These are phyloP conservation scores for Cactoblastis cactorum DNA, from an alignment of 2,888 invertebrate genomes.

Conservation along the genomic window DNA sequence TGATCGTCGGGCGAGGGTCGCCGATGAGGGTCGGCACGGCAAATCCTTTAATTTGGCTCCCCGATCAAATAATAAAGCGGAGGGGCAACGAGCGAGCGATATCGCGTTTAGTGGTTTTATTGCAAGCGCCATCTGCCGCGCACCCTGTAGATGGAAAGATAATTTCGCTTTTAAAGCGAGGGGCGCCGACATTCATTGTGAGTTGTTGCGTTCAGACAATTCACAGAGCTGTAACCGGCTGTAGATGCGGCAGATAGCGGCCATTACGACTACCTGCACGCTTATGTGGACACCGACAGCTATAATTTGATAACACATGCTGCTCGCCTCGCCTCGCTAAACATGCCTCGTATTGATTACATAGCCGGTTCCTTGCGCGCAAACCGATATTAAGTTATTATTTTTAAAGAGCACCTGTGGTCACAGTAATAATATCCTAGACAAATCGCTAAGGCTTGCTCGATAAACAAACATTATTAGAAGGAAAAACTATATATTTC, in stretches of 20 bases:
- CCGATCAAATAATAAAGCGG: constrained; percentile 78
- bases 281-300: constrained; percentile 48
- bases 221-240: constrained; percentile 53
- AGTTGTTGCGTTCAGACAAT: constrained; percentile 70
- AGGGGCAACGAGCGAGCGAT: constrained; percentile 67
- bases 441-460: background rate
- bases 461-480: background rate
- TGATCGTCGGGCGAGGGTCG: constrained; percentile 76
- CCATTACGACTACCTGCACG: constrained; percentile 54
- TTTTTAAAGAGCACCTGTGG: background rate
- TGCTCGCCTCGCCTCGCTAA: constrained; percentile 16
- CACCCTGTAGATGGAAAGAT: constrained; percentile 71
- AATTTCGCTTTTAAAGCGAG: constrained; percentile 68
- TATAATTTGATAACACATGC: constrained; percentile 59
- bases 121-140: constrained; percentile 78
- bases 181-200: constrained; percentile 59
- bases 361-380: constrained; percentile 3
- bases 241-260: constrained; percentile 62
- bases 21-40: constrained; percentile 59
- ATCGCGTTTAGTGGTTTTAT: constrained; percentile 80
- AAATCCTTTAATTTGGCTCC: constrained; percentile 80
- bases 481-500: background rate
- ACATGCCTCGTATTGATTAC: constrained; percentile 11
- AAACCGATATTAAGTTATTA: constrained; percentile 7
- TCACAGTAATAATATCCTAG: background rate